A percentile compares a stretch with the other conserved stretches of the same genome.
phyloP scores from a whole-genome alignment of 2,113 vertebrate species.

The Ophthalmolycus amberensis region DNA sequence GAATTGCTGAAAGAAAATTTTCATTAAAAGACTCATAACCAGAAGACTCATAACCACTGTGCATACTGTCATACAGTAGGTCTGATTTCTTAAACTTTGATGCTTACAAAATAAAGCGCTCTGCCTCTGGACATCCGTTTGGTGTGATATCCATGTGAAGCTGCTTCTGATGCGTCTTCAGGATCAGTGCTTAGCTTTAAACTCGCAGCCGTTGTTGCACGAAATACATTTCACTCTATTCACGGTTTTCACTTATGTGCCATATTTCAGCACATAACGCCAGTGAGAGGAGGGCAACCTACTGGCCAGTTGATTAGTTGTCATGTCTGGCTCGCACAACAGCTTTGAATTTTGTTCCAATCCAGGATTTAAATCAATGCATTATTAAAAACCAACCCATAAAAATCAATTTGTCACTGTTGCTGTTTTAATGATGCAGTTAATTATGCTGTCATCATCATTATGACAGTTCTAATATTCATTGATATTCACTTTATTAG shows the following conservation, averaged over 20 bases:
- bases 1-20: too few species aligned
- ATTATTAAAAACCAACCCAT: neutral
- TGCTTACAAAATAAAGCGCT: neutral
- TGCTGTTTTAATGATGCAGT: neutral
- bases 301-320: neutral
- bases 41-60: neutral
- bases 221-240: neutral
- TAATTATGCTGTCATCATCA: neutral
- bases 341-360: neutral
- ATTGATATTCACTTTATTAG: neutral
- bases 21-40: neutral
- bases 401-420: neutral
- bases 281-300: neutral
- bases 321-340: neutral
- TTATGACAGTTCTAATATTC: neutral
- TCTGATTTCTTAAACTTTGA: neutral
- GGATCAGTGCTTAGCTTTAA: neutral
- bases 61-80: neutral
- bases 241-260: neutral
- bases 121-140: slow-evolving; percentile 22
- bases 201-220: neutral
- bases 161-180: slow-evolving; percentile 15
- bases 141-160: slow-evolving; percentile 43
- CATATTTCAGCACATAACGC: neutral
- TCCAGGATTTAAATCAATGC: neutral